A percentile compares a stretch with the other conserved stretches of the same genome.
Conservation (phyloP, 1,140 invertebrate genomes). For the Hydropsyche tenuis region DNA sequence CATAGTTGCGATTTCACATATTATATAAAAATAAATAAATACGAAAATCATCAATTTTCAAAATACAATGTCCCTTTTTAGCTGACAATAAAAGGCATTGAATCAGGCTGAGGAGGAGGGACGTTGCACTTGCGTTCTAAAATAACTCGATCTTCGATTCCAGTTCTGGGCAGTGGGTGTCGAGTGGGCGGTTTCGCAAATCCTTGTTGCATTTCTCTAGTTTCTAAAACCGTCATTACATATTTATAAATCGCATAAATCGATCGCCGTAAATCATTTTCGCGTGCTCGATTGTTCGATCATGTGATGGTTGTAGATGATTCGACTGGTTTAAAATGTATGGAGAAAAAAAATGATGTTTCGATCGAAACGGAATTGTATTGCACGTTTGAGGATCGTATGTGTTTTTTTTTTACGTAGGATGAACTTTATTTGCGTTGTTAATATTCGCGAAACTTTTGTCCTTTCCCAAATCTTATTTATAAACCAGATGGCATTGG, state of each 20-base stretch:
- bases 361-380: too few relatives aligned
- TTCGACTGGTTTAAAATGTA: too few relatives aligned
- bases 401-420: background rate
- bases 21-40: too few relatives aligned
- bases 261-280: too few relatives aligned
- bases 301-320: too few relatives aligned
- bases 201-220: background rate
- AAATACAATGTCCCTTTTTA: too few relatives aligned
- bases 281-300: too few relatives aligned
- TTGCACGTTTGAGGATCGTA: background rate
- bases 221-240: background rate
- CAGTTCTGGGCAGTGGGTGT: conserved; percentile 16
- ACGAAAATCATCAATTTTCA: too few relatives aligned
- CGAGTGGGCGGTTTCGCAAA: conserved; percentile 7
- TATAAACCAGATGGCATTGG: conserved; percentile 17
- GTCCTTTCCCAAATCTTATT: conserved; percentile 4
- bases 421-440: background rate
- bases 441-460: conserved; percentile 1
- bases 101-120: background rate
- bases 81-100: background rate
- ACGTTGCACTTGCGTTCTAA: conserved; percentile 8
- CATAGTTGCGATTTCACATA: too few relatives aligned
- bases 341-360: too few relatives aligned
- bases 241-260: too few relatives aligned
- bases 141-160: conserved; percentile 16